phyloP scores from a whole-genome alignment of 2,113 vertebrate genomes.

The Columba livia region DNA sequence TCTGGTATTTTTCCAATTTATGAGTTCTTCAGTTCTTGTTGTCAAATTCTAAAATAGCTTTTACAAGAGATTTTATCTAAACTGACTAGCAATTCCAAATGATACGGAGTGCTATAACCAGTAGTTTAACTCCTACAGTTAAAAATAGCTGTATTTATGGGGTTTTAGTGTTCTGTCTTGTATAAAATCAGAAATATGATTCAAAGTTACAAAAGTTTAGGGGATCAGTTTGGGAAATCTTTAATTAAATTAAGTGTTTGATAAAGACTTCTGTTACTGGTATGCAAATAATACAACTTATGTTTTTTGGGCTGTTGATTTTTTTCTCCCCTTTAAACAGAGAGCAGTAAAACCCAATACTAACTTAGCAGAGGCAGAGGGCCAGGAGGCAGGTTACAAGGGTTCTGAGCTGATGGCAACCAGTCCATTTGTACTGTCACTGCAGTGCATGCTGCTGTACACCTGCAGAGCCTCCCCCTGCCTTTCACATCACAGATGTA shows the following conservation, averaged over 20 bases:
- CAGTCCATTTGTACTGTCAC: neutral
- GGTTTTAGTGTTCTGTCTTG: neutral
- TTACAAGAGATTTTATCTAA: neutral
- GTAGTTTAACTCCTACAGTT: neutral
- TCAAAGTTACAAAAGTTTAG: slow-evolving; percentile 9
- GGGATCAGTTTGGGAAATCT: neutral
- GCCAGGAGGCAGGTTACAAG: neutral
- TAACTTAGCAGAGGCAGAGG: neutral
- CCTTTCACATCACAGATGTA: neutral
- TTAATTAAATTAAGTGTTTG: slow-evolving; percentile 30
- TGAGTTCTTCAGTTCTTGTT: slow-evolving; percentile 34
- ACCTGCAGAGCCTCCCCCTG: neutral
- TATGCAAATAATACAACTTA: neutral
- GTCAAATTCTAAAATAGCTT: slow-evolving; percentile 19
- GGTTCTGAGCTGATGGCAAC: neutral
- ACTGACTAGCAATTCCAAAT: slow-evolving; percentile 1
- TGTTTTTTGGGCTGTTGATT: neutral
- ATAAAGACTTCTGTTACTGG: neutral
- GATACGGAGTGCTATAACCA: neutral
- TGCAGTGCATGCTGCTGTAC: neutral
- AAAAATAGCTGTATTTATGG: neutral
- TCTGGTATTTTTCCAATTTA: slow-evolving; percentile 54
- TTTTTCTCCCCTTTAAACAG: slow-evolving; percentile 8
- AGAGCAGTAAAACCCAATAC: neutral
- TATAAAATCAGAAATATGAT: slow-evolving; percentile 4